These are phyloP conservation scores for Phasia obesa DNA, from an alignment of 2,888 invertebrate genomes.

Conservation along the genomic window DNA sequence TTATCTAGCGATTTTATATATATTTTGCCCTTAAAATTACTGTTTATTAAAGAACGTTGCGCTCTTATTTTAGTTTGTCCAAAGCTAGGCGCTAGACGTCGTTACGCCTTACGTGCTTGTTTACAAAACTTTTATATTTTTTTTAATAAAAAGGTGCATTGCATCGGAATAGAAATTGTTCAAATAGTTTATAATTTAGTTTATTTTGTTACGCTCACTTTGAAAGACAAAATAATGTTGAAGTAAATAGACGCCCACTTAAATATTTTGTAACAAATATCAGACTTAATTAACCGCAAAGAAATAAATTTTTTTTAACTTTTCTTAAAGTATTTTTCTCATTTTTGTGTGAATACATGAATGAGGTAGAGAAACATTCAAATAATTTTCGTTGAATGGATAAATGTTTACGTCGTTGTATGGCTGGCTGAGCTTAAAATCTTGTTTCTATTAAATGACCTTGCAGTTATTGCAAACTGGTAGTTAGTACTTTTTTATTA, in stretches of 20 bases:
- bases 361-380: not conserved
- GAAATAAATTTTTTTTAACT: not conserved
- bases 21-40: no score
- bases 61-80: no score
- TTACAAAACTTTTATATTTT: not conserved
- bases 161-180: conserved; percentile 9
- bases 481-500: conserved; percentile 11
- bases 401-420: conserved; percentile 21
- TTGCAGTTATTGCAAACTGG: conserved; percentile 41
- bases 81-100: no score
- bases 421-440: conserved; percentile 24
- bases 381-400: not conserved
- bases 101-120: no score
- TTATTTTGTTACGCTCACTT: not conserved
- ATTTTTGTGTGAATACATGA: no score
- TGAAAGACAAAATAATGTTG: not conserved
- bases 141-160: not conserved
- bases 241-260: conserved; percentile 46
- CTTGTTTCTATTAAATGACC: conserved; percentile 48
- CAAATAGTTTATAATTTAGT: not conserved
- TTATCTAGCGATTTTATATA: no score
- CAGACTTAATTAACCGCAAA: conserved; percentile 46
- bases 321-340: not conserved
- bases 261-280: conserved; percentile 55
- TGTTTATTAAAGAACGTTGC: no score